phyloP scores from a whole-genome alignment of 2,797 vertebrate genomes.

The Halcyon smyrnensis region DNA sequence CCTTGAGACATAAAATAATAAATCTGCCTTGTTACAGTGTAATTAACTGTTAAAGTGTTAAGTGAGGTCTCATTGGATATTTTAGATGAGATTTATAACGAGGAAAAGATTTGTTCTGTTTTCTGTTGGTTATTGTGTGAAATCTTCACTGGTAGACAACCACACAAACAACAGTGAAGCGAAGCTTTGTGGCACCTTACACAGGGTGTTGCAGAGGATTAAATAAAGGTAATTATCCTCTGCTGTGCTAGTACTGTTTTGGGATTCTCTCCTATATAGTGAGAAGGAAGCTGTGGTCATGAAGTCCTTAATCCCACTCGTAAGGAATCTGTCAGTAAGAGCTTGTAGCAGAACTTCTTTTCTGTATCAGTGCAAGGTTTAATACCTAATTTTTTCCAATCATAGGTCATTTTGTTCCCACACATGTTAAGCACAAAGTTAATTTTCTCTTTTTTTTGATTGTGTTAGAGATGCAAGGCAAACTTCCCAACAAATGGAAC shows the following conservation, averaged over 20 bases:
- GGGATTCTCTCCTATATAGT: background rate
- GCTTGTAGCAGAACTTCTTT: background rate
- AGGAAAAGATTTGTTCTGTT: background rate
- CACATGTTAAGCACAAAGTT: constrained; percentile 7
- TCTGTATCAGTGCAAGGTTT: background rate
- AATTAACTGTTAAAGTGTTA: background rate
- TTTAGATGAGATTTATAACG: background rate
- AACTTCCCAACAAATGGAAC: constrained; percentile 63
- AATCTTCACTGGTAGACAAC: background rate
- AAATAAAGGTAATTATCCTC: background rate
- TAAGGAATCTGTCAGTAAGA: background rate
- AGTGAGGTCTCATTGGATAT: background rate
- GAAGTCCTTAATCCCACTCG: background rate
- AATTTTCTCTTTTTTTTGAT: constrained; percentile 20
- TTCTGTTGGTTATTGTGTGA: background rate
- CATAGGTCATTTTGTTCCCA: constrained; percentile 35
- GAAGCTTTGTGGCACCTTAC: background rate
- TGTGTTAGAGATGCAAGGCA: constrained; percentile 5
- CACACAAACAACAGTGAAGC: background rate
- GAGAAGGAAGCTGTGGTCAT: background rate
- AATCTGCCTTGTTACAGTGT: background rate
- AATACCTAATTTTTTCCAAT: background rate
- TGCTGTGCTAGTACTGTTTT: fast-evolving
- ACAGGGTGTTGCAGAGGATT: background rate
- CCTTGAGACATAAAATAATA: background rate